Evolutionary conservation across 2,888 invertebrate genomes (phyloP).

Genomic region (Noctua janthe): DNA sequence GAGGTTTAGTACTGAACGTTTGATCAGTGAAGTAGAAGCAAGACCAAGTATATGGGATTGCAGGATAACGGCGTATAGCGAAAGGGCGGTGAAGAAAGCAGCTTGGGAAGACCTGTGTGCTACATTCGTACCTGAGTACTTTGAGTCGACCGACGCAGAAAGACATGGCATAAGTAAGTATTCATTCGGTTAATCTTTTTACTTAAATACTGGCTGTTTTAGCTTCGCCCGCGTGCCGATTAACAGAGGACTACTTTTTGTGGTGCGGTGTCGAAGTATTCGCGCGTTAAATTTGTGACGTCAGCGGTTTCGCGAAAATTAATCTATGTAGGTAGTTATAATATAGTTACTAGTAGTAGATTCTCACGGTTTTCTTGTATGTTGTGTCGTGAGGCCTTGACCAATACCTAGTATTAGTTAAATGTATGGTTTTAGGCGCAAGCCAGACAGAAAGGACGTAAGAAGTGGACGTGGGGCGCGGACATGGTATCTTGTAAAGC

Average conservation of each 20-base stretch:
- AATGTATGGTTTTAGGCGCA: background rate
- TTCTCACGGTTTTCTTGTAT: background rate
- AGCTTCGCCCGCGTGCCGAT: background rate
- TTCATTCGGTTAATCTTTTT: background rate
- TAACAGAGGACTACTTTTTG: background rate
- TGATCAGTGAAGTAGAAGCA: constrained; percentile 37
- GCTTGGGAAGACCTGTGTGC: constrained; percentile 42
- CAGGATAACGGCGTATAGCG: constrained; percentile 31
- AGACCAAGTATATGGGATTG: constrained; percentile 34
- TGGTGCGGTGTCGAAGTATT: background rate
- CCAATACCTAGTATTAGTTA: background rate
- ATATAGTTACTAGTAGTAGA: background rate
- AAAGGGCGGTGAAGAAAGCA: constrained; percentile 25
- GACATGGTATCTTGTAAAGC: background rate
- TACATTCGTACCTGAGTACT: constrained; percentile 19
- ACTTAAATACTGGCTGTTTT: background rate
- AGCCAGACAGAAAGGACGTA: background rate
- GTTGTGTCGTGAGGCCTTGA: background rate
- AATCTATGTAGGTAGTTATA: background rate
- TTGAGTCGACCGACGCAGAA: constrained; percentile 21
- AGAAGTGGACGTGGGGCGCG: too few species aligned
- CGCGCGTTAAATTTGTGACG: constrained; percentile 10
- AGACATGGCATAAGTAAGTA: constrained; percentile 23
- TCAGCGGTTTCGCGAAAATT: background rate
- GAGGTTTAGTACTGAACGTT: constrained; percentile 28